Base-by-base conservation (phyloP, 1,140 invertebrate species). In the Lordiphosa stackelbergi region DNA sequence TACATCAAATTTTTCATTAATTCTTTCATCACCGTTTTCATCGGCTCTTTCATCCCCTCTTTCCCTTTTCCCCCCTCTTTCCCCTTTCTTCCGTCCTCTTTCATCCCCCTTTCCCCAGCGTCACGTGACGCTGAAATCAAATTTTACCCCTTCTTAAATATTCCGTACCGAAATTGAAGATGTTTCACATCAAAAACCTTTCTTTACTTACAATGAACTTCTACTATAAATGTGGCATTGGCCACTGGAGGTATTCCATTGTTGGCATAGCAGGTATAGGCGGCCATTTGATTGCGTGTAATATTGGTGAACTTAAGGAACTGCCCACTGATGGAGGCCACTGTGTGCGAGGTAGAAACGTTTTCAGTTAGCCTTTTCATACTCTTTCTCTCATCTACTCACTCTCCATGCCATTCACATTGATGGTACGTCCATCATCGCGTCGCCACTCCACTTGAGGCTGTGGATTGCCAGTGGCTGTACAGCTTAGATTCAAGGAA, bases 241-340 rank as follows among this genome's bases (percentile, higher is more conserved):
- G 93, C 94, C 36, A 92, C 89, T 0, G 96, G 96, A 11, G 94
- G 93, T 72, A 97, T 91, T 2, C 96, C 96, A 87, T 97, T 97
- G 87, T 95, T 92, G 35, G 96, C 96, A 16, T 93, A 91, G 70
- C 96, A 97, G 8, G 92, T 91, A 81, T 97, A 97, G 22, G 91
- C 91, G 43, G 95, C 96, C 90, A 96, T 96, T 83, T 97, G 95
- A 71, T 93, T 92, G 46, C 96, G 90, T 19, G 92, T 95, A 5
- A 97, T 93, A 72, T 92, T 90, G 1, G 93, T 94, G 53, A 98
- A 92, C 87, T 95, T 95, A 34, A 97, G 88, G 4, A 92, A 90
- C 37, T 91, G 90, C 7, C 94, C 94, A 58, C 91, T 91, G 2
- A 95, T 90, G 24, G 93, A 91, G 6, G 91, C 91, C 64, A 92